phyloP scores from a whole-genome alignment of 1,140 invertebrate genomes.

The Heterodera carotae region DNA sequence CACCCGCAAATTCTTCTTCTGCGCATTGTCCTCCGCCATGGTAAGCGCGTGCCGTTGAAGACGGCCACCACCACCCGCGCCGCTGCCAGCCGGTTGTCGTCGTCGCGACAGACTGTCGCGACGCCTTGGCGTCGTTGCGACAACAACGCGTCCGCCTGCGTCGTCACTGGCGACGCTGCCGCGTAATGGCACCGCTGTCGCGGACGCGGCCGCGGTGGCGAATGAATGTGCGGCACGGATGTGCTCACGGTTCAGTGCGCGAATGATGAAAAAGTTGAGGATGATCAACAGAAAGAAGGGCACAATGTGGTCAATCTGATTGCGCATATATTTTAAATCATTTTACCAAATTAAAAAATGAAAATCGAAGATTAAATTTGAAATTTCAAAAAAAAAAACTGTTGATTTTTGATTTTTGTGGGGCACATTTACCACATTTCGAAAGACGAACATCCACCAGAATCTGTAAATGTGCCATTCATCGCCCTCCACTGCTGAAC shows the following conservation, averaged over 20 bases:
- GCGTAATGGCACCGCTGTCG: background rate
- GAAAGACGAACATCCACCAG: constrained; percentile 61
- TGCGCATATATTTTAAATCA: background rate
- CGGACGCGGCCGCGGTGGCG: constrained; percentile 7
- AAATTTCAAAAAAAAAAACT: no score
- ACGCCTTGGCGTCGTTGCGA: background rate
- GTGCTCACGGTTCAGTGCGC: constrained; percentile 55
- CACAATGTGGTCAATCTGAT: constrained; percentile 35
- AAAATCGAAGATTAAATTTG: background rate
- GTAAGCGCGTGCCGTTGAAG: constrained; percentile 19
- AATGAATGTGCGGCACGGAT: constrained; percentile 17
- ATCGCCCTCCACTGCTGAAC: background rate
- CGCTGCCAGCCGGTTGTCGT: no score
- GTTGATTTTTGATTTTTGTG: no score
- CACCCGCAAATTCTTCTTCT: constrained; percentile 51
- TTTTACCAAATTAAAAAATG: background rate
- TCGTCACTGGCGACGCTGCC: background rate
- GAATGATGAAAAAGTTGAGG: constrained; percentile 60
- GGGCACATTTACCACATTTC: constrained; percentile 55
- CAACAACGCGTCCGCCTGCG: background rate
- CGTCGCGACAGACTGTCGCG: background rate
- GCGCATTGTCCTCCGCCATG: constrained; percentile 38
- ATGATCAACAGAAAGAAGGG: constrained; percentile 58
- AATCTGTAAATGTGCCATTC: constrained; percentile 44
- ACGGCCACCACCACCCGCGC: background rate